Conservation (phyloP, 2,113 vertebrate species). For the Pseudorhombus dupliciocellatus region DNA sequence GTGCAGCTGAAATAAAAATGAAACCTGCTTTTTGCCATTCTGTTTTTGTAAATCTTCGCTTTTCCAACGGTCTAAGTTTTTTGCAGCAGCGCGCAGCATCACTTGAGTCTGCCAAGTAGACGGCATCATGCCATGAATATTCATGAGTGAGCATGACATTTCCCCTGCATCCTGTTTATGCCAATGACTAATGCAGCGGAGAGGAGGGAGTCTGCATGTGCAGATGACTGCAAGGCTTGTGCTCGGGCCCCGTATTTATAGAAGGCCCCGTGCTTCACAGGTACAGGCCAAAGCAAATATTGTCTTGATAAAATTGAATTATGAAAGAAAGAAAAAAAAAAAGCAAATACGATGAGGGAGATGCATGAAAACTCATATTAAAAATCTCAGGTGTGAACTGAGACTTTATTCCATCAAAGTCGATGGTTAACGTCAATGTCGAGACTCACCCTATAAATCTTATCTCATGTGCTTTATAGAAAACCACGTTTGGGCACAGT, state of each 20-base stretch:
- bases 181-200: constrained; percentile 74
- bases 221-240: constrained; percentile 54
- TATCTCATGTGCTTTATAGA: background rate
- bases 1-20: constrained; percentile 46
- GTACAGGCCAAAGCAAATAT: constrained; percentile 74
- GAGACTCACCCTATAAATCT: background rate
- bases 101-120: constrained; percentile 70
- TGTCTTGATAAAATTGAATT: constrained; percentile 65
- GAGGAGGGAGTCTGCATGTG: constrained; percentile 49
- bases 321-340: constrained; percentile 49
- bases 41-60: constrained; percentile 53
- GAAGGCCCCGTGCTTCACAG: constrained; percentile 55
- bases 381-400: constrained; percentile 10
- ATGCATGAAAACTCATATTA: constrained; percentile 22
- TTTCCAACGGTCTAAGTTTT: constrained; percentile 42
- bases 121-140: constrained; percentile 77
- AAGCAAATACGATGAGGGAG: constrained; percentile 54
- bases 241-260: constrained; percentile 67
- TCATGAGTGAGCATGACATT: constrained; percentile 78
- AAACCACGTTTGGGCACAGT: background rate
- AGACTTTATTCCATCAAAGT: constrained; percentile 24
- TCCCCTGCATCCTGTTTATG: constrained; percentile 76
- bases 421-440: constrained; percentile 3
- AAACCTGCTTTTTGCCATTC: constrained; percentile 42
- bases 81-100: constrained; percentile 62